These are phyloP conservation scores for Ammodytes dubius DNA, from an alignment of 2,113 vertebrate genomes.

Conservation along the genomic window DNA sequence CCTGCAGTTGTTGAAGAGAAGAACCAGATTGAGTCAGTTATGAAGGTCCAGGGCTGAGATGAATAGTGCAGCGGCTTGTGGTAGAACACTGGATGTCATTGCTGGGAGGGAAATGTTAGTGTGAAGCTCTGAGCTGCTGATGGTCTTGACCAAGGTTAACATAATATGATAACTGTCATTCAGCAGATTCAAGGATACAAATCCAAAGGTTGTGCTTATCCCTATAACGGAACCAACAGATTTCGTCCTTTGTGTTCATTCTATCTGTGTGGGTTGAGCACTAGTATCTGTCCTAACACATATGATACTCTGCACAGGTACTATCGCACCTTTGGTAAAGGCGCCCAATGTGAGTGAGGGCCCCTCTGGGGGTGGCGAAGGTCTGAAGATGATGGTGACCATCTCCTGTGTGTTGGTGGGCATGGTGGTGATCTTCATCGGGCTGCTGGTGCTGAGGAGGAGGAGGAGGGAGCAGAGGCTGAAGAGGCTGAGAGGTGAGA, in stretches of 20 bases:
- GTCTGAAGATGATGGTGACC: slow-evolving; percentile 98
- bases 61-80: neutral
- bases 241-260: neutral
- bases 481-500: slow-evolving; percentile 95
- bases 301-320: slow-evolving; percentile 85
- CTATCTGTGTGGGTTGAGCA: neutral
- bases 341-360: slow-evolving; percentile 92
- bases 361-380: slow-evolving; percentile 89
- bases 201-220: neutral
- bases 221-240: neutral
- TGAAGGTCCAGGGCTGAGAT: slow-evolving; percentile 34
- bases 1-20: neutral
- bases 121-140: slow-evolving; percentile 4
- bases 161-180: neutral
- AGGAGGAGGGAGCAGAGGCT: slow-evolving; percentile 95
- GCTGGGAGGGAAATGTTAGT: neutral
- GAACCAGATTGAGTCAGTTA: neutral
- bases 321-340: slow-evolving; percentile 96
- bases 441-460: slow-evolving; percentile 92
- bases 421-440: slow-evolving; percentile 91
- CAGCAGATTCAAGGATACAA: neutral
- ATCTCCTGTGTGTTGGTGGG: slow-evolving; percentile 96
- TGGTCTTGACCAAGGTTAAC: neutral
- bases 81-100: neutral
- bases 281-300: neutral